These are phyloP conservation scores for Dromius quadrimaculatus DNA, from an alignment of 2,888 invertebrate genomes.

Conservation along the genomic window DNA sequence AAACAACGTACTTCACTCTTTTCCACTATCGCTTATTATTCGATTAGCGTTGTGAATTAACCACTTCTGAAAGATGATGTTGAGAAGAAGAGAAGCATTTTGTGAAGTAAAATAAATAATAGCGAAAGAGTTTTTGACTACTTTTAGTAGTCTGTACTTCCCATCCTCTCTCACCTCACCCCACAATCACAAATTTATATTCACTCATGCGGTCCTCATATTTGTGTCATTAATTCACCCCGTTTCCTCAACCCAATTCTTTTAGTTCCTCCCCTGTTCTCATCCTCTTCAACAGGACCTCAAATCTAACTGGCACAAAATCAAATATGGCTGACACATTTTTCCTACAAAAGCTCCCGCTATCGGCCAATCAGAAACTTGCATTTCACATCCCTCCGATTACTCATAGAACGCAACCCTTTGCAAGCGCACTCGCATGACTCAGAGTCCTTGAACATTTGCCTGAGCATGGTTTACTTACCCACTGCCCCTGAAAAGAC, in stretches of 20 bases:
- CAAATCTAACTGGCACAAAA: conserved; percentile 41
- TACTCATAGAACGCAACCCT: conserved; percentile 25
- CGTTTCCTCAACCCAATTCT: not conserved
- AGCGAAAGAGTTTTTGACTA: not conserved
- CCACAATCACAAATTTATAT: not conserved
- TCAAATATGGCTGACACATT: conserved; percentile 51
- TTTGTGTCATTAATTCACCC: conserved; percentile 9
- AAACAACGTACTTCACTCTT: conserved; percentile 9
- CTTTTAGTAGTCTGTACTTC: conserved; percentile 1
- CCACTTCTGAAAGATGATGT: not conserved
- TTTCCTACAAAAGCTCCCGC: conserved; percentile 34
- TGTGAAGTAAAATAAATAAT: not conserved
- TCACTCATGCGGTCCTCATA: not conserved
- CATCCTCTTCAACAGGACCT: conserved; percentile 7
- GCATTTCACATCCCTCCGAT: conserved; percentile 15
- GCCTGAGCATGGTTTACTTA: conserved; percentile 28
- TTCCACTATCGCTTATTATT: conserved; percentile 20
- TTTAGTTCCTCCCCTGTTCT: not conserved
- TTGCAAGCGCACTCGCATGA: not conserved
- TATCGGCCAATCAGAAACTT: conserved; percentile 17
- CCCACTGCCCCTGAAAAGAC: conserved; percentile 37
- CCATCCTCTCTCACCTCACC: not conserved
- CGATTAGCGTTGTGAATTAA: conserved; percentile 14
- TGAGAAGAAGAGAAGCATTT: not conserved
- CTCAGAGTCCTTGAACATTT: conserved; percentile 1